Evolutionary conservation across 2,888 invertebrate genomes (phyloP).

Genomic region (Ophonus ardosiacus): DNA sequence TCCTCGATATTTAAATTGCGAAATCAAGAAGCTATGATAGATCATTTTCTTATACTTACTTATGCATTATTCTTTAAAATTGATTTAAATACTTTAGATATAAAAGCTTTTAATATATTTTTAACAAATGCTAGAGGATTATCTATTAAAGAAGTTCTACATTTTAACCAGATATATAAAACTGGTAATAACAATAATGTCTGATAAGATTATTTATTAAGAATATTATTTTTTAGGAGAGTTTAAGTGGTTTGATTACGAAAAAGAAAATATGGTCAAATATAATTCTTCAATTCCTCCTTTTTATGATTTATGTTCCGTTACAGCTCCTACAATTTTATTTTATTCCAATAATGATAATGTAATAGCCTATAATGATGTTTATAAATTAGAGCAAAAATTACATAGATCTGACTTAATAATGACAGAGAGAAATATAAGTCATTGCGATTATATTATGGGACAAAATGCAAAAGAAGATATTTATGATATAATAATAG

Average conservation of each 20-base stretch:
- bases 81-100: background rate
- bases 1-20: background rate
- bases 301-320: background rate
- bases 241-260: background rate
- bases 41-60: background rate
- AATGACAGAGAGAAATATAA: background rate
- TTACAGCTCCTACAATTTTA: background rate
- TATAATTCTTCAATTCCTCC: background rate
- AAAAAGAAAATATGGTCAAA: background rate
- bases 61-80: background rate
- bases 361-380: background rate
- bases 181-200: background rate
- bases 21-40: background rate
- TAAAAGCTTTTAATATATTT: constrained; percentile 13
- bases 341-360: constrained; percentile 11
- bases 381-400: background rate
- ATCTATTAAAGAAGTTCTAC: background rate
- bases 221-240: background rate
- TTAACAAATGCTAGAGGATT: background rate
- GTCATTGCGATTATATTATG: constrained; percentile 24
- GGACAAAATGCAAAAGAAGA: background rate
- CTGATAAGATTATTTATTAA: background rate
- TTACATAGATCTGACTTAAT: background rate
- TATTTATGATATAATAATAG: constrained; percentile 2
- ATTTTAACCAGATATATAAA: background rate